Evolutionary conservation across 2,113 vertebrate genomes (phyloP).

Genomic region (Serinus canaria): DNA sequence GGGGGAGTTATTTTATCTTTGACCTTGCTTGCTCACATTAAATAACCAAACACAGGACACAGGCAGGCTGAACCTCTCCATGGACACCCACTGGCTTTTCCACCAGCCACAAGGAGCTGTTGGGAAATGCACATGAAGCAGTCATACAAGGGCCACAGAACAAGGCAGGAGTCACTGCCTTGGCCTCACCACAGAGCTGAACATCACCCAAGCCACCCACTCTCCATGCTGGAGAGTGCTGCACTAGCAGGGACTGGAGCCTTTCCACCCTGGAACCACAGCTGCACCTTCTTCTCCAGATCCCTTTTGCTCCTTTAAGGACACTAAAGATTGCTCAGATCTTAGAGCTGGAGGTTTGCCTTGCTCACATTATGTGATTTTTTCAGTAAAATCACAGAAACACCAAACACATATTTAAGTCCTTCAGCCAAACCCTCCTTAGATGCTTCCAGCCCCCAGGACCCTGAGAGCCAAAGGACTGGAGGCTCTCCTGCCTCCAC

Average conservation of each 20-base stretch:
- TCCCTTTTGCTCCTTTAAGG: background rate
- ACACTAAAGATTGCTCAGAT: background rate
- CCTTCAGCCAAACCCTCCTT: background rate
- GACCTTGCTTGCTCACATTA: background rate
- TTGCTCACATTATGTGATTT: background rate
- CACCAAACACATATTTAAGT: fast-evolving
- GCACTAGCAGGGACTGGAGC: fast-evolving
- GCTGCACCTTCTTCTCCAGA: background rate
- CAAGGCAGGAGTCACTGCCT: background rate
- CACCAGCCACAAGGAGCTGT: background rate
- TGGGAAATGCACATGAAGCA: background rate
- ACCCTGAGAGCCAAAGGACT: background rate
- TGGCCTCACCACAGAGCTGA: background rate
- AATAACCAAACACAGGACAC: background rate
- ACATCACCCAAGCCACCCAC: background rate
- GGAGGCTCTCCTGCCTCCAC: background rate
- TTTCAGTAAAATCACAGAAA: background rate
- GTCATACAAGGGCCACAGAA: fast-evolving
- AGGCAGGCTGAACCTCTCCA: background rate
- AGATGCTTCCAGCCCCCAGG: background rate
- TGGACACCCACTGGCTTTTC: background rate
- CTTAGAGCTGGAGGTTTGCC: background rate
- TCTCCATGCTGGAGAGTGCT: fast-evolving
- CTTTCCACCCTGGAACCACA: background rate
- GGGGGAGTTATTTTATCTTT: background rate